These are phyloP conservation scores for Atherinomorus stipes DNA, from an alignment of 2,113 vertebrate species.

Conservation along the genomic window DNA sequence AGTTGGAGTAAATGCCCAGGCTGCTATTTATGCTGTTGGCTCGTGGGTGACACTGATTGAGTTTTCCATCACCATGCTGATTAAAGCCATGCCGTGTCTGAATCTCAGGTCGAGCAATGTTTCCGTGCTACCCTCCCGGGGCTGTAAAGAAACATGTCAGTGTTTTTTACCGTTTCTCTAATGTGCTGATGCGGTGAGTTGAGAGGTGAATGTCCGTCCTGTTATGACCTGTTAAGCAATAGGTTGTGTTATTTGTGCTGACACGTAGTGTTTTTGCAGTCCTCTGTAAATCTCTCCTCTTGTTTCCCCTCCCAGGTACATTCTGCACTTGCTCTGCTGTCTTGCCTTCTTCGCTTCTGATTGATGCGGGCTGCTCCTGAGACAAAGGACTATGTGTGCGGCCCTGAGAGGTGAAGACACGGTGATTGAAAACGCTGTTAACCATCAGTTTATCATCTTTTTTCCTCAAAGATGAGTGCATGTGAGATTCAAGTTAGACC, in stretches of 20 bases:
- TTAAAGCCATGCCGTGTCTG: constrained; percentile 43
- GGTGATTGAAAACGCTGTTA: no score
- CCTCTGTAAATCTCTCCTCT: not conserved
- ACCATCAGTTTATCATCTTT: no score
- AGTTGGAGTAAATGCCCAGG: constrained; percentile 22
- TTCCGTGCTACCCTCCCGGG: constrained; percentile 11
- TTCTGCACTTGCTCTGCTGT: constrained; percentile 51
- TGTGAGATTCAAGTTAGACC: no score
- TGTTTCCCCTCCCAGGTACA: constrained; percentile 59
- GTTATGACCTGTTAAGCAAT: not conserved
- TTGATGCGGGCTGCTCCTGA: constrained; percentile 76
- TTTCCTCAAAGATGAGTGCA: no score
- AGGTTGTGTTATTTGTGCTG: not conserved
- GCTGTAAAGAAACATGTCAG: not conserved
- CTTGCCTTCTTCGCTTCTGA: constrained; percentile 69
- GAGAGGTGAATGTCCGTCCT: not conserved
- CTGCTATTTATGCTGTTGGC: constrained; percentile 45
- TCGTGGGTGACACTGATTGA: constrained; percentile 25
- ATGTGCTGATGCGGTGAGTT: not conserved
- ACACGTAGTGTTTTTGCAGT: not conserved
- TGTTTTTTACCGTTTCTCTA: not conserved
- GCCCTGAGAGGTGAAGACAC: constrained; percentile 91
- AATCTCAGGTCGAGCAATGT: constrained; percentile 3
- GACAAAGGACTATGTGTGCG: constrained; percentile 90
- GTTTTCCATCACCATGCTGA: constrained; percentile 14